Evolutionary conservation across 2,797 vertebrate genomes (phyloP), one percentile per base, ranked within the genome.

Genomic region (Miichthys miiuy): DNA sequence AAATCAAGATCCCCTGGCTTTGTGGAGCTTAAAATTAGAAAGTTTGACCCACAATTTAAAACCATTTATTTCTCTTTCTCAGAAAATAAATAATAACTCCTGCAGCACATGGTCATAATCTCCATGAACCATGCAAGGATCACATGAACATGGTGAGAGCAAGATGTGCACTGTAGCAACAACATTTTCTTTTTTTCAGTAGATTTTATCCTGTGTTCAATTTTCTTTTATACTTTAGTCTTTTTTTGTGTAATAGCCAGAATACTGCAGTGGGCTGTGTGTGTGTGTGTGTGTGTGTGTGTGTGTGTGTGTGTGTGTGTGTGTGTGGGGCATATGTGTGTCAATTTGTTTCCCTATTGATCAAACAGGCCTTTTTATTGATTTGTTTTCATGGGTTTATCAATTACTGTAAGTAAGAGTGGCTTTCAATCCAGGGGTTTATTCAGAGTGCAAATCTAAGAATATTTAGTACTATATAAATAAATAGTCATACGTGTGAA

Each of bases 301-400:
- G 64, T 74, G 42, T 72, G 57, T 72, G 66, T 55, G 27, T 27
- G 27, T 27, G 27, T 30, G 6, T 30, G 17, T 47, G 27, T 60
- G 58, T 74, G 42, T 72, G 57, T 72, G 66, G 4, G 27, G 23
- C 23, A 25, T 25, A 6, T 78, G 9, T 44, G 34, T 78, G 23
- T 62, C 2, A 2, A 42, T 78, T 55, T 73, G 69, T 84, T 55
- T 80, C 66, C 18, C 13, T 73, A 80, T 83, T 76, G 79, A 84
- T 79, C 25, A 51, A 51, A 60, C 52, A 55, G 25, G 38, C 64
- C 63, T 77, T 48, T 48, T 46, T 34, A 87, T 82, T 76, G 27
- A 80, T 82, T 83, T 81, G 41, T 80, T 71, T 81, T 75, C 34
- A 79, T 50, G 30, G 47, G 42, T 81, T 72, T 17, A 61, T 56